Percentiles rank a stretch among this genome's conserved stretches.
Evolutionary conservation across 2,113 vertebrate genomes (phyloP).

Genomic region (Ictalurus furcatus): DNA sequence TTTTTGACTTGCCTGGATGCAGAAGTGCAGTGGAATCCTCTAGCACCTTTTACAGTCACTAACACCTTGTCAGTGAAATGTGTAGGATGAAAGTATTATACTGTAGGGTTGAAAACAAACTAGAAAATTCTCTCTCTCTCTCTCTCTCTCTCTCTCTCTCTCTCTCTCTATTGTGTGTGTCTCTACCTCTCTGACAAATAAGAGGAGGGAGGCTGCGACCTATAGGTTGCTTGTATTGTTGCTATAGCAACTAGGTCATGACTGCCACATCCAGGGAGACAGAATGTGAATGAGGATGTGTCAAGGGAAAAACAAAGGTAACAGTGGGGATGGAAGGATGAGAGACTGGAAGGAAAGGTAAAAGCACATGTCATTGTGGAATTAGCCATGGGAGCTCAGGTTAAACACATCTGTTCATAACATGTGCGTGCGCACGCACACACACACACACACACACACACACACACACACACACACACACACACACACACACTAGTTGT

Average conservation of each 20-base stretch:
- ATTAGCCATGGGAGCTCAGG: slow-evolving; percentile 20
- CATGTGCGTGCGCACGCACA: slow-evolving; percentile 16
- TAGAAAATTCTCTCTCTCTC: not conserved
- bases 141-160: slow-evolving; percentile 14
- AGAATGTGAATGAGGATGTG: slow-evolving; percentile 52
- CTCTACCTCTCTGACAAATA: slow-evolving; percentile 25
- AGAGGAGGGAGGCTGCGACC: slow-evolving; percentile 50
- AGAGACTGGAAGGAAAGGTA: slow-evolving; percentile 41
- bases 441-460: not conserved
- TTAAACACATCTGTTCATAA: slow-evolving; percentile 22
- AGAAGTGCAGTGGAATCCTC: not conserved
- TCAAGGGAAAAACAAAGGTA: slow-evolving; percentile 40
- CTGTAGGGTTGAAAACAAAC: not conserved
- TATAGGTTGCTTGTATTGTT: slow-evolving; percentile 53
- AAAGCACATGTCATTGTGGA: slow-evolving; percentile 17
- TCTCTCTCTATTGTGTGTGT: not conserved
- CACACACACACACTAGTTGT: not conserved
- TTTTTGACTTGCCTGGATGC: not conserved
- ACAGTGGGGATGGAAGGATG: slow-evolving; percentile 15
- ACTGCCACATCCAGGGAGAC: slow-evolving; percentile 60
- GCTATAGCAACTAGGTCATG: slow-evolving; percentile 73
- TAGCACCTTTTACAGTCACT: not conserved
- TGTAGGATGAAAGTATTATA: not conserved
- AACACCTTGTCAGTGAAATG: not conserved
- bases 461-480: slow-evolving; percentile 9